Evolutionary conservation across 2,113 vertebrate genomes (phyloP).

Genomic region (Anas platyrhynchos): DNA sequence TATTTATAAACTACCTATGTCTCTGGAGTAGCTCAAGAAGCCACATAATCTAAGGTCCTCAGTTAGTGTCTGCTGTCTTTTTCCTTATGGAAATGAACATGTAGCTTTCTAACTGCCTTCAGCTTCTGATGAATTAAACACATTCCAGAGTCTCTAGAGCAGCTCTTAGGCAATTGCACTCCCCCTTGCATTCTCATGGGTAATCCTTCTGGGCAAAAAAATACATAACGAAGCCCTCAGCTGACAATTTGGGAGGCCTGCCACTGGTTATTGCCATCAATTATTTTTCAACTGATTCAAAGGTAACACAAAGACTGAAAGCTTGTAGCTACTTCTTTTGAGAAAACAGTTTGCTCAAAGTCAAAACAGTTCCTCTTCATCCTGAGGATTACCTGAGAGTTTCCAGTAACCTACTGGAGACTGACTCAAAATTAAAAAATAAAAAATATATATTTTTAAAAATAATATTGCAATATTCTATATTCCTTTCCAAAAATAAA

Average conservation of each 20-base stretch:
- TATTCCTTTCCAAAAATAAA: conserved; percentile 26
- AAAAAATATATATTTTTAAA: neutral
- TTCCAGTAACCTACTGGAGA: neutral
- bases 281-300: conserved; percentile 39
- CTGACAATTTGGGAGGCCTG: conserved; percentile 16
- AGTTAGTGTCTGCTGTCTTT: neutral
- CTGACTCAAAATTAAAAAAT: neutral
- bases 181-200: neutral
- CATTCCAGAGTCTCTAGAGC: conserved; percentile 11
- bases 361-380: neutral
- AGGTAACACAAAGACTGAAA: neutral
- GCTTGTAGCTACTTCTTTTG: neutral
- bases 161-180: neutral
- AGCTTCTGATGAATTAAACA: conserved; percentile 64
- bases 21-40: conserved; percentile 38
- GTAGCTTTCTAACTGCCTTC: conserved; percentile 34
- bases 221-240: conserved; percentile 20
- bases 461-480: neutral
- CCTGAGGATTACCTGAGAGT: neutral
- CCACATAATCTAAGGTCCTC: neutral
- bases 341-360: neutral
- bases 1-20: conserved; percentile 40
- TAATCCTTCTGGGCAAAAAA: conserved; percentile 28
- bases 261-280: conserved; percentile 20
- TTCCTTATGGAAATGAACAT: neutral